Percentiles rank a stretch among this genome's conserved stretches.
Evolutionary conservation across 1,140 invertebrate genomes (phyloP).

Genomic region (Proctacanthus coquilletti): DNA sequence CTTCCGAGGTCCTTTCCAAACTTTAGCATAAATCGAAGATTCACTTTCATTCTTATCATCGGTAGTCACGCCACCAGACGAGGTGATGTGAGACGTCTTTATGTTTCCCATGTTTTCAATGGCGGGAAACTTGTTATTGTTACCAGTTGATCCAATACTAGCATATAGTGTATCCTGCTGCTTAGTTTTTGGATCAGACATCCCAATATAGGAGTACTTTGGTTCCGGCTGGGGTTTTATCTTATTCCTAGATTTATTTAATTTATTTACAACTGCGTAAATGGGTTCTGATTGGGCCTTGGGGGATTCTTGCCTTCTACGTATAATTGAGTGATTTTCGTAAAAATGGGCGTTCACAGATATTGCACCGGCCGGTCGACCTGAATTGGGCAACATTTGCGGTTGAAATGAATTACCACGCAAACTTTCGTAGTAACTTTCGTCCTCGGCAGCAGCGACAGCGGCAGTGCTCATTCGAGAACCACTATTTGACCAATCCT

Average conservation of each 20-base stretch:
- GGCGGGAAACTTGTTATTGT: slow-evolving; percentile 6
- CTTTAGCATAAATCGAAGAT: slow-evolving; percentile 28
- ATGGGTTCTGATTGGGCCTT: slow-evolving; percentile 13
- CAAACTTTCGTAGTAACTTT: slow-evolving; percentile 6
- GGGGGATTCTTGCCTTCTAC: background rate
- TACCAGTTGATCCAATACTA: slow-evolving; percentile 1
- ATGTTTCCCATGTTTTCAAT: slow-evolving; percentile 1
- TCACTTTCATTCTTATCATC: slow-evolving; percentile 12
- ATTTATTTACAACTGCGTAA: slow-evolving; percentile 28
- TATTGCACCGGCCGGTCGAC: no score
- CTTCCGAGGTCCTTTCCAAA: slow-evolving; percentile 30
- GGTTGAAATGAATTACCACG: background rate
- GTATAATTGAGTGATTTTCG: slow-evolving; percentile 12
- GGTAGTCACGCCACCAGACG: no score
- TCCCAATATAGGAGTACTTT: slow-evolving; percentile 6
- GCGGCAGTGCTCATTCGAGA: no score
- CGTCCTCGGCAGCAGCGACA: background rate
- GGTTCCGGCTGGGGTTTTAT: background rate
- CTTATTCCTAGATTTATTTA: slow-evolving; percentile 23
- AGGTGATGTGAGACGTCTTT: slow-evolving; percentile 2
- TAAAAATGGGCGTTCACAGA: no score
- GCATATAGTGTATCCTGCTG: slow-evolving; percentile 7
- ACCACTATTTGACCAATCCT: slow-evolving; percentile 19
- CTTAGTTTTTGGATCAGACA: slow-evolving; percentile 9
- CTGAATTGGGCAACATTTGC: no score